Evolutionary conservation across 1,140 invertebrate genomes (phyloP).

Genomic region (Gonatopus flavifemur): DNA sequence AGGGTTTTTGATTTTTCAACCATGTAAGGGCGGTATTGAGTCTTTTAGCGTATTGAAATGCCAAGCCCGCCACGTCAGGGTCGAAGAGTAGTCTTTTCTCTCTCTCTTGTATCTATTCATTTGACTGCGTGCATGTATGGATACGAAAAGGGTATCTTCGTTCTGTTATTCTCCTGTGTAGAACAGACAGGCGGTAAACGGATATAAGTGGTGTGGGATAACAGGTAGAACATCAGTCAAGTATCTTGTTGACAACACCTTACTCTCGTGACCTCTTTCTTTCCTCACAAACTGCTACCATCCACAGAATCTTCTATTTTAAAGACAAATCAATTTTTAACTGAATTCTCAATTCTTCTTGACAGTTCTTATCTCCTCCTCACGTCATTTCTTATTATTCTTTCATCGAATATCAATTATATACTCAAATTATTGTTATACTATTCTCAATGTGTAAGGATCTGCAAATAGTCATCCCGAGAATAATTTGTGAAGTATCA

Average conservation of each 20-base stretch:
- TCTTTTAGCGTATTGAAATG: conserved; percentile 39
- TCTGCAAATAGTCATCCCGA: too few relatives aligned
- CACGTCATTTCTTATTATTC: too few relatives aligned
- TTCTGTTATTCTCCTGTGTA: too few relatives aligned
- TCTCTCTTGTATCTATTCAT: conserved; percentile 3
- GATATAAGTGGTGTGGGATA: conserved; percentile 46
- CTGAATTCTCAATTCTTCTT: too few relatives aligned
- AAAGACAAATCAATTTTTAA: too few relatives aligned
- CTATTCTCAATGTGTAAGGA: too few relatives aligned
- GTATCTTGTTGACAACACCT: conserved; percentile 37
- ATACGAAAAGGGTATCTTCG: conserved; percentile 8
- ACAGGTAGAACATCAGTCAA: conserved; percentile 54
- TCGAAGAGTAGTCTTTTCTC: conserved; percentile 11
- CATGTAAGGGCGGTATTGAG: conserved; percentile 20
- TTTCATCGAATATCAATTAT: too few relatives aligned
- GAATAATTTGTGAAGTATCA: conserved; percentile 26
- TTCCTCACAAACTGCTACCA: background rate
- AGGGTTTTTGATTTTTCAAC: too few relatives aligned
- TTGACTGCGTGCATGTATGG: conserved; percentile 8
- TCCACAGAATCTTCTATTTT: too few relatives aligned
- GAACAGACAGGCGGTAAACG: conserved; percentile 33
- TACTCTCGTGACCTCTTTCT: background rate
- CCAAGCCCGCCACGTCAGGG: conserved; percentile 30
- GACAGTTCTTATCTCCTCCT: too few relatives aligned
- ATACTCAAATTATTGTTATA: too few relatives aligned